Conservation (phyloP, 2,888 invertebrate genomes). For the Caenorhabditis uteleia region DNA sequence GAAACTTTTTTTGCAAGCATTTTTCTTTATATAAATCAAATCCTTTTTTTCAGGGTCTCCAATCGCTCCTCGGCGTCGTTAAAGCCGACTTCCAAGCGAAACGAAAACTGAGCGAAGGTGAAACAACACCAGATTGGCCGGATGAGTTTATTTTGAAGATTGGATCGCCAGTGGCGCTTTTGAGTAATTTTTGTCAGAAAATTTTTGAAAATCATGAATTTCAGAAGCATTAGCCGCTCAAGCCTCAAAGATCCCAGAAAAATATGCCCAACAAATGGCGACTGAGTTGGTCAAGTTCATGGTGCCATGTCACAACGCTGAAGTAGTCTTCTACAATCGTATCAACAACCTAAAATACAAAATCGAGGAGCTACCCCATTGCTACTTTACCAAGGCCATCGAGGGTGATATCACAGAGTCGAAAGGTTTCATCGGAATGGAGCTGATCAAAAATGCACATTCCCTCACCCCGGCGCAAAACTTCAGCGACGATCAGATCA, state of each 20-base stretch:
- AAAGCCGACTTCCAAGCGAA: conserved; percentile 13
- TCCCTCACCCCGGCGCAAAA: conserved; percentile 25
- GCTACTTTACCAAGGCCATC: conserved; percentile 22
- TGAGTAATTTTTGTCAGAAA: conserved; percentile 10
- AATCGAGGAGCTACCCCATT: conserved; percentile 10
- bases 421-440: conserved; percentile 45
- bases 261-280: conserved; percentile 7
- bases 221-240: conserved; percentile 27
- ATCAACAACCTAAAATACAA: background rate
- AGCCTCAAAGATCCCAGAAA: conserved; percentile 18
- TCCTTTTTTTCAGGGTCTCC: conserved; percentile 24
- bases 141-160: conserved; percentile 27
- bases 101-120: too few relatives aligned
- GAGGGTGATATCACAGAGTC: conserved; percentile 19
- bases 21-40: background rate
- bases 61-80: conserved; percentile 35
- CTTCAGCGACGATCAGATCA: conserved; percentile 26
- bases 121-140: too few relatives aligned
- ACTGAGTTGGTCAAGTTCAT: conserved; percentile 25
- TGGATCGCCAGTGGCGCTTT: conserved; percentile 33
- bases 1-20: too few relatives aligned
- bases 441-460: conserved; percentile 23
- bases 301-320: conserved; percentile 38
- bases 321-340: conserved; percentile 33
- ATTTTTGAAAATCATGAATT: background rate